Base-by-base conservation (phyloP, 2,888 invertebrate genomes). In the Peribatodes rhomboidaria region DNA sequence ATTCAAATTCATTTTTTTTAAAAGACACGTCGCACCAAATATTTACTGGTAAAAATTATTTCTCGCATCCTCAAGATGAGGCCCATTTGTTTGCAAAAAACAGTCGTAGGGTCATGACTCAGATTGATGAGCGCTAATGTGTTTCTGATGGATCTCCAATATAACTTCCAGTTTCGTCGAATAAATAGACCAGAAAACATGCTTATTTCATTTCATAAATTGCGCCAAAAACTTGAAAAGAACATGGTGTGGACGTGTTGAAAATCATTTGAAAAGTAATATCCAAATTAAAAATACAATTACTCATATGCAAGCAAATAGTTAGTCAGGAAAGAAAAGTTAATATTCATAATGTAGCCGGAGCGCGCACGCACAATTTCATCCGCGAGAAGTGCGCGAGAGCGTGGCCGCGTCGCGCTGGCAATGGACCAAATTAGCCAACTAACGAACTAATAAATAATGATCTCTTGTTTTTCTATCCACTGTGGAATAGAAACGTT, bases 381-480 rank as follows among this genome's bases (percentile, higher is more conserved):
- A 86, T 88, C 84, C 72, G 82, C 80, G 81, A 77, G 72, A 79
- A 80, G 87, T 80, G 88, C 89, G 87, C 87, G 92, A 92, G 92
- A 92, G 91, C 90, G 90, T 90, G 68, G 93, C 94, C 82, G 81
- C 81, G 85, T 79, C 81, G 80, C 85, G 86, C 87, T 88, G 90
- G 88, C 92, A 86, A 77, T 86, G 85, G 90, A 92, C 93, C 92
- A 92, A 93, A 93, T 93, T 93, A 93, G 88, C 90, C 87, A 89
- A 88, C 91, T 91, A 90, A 90, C 92, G 86, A 89, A 92, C 90
- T 93, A 92, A 93, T 93, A 93, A 93, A 93, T 93, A 89, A 93
- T 92, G 86, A 88, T 92, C 92, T 92, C 90, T 93, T 93, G 90
- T 93, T 93, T 92, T 93, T 93, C 92, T 91, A 91, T 90, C 88